These are phyloP conservation scores for Ammodytes marinus DNA, from an alignment of 2,113 vertebrate genomes.

Conservation along the genomic window DNA sequence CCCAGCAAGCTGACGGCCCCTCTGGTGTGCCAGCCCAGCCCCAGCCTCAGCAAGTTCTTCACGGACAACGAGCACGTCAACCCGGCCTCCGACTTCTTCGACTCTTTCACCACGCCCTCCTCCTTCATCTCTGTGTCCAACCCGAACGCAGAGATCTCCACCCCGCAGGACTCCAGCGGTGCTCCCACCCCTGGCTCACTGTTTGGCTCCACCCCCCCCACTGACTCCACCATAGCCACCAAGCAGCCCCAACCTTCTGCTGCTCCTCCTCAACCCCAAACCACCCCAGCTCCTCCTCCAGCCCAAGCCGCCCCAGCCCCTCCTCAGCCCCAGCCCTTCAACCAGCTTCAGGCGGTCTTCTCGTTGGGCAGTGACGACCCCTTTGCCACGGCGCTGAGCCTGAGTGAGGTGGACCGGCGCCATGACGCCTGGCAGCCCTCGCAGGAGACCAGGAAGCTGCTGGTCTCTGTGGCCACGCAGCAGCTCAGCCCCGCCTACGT, in stretches of 20 bases:
- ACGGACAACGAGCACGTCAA: conserved; percentile 87
- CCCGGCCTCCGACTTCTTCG: conserved; percentile 95
- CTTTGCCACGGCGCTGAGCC: conserved; percentile 93
- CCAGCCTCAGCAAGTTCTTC: conserved; percentile 98
- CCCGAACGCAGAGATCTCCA: conserved; percentile 88
- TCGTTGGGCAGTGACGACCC: conserved; percentile 91
- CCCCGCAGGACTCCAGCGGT: conserved; percentile 53
- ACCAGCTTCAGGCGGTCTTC: conserved; percentile 94
- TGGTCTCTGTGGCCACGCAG: conserved; percentile 91
- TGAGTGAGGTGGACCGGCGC: conserved; percentile 94
- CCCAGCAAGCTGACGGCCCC: conserved; percentile 83
- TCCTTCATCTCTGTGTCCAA: conserved; percentile 96
- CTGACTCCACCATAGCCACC: conserved; percentile 35
- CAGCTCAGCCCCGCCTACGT: conserved; percentile 88
- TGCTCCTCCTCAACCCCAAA: conserved; percentile 37
- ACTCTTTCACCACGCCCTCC: conserved; percentile 94
- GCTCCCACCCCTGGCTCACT: conserved; percentile 71
- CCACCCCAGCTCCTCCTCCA: conserved; percentile 54
- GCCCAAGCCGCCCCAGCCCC: conserved; percentile 71
- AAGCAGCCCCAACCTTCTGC: conserved; percentile 38
- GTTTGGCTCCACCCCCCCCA: conserved; percentile 55
- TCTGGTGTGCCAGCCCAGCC: conserved; percentile 95
- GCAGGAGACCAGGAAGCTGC: conserved; percentile 88
- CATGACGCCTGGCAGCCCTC: conserved; percentile 97
- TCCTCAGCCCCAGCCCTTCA: conserved; percentile 80